Evolutionary conservation across 30 jellyfish, hydroid and myxozoan species (phyloP).

Genomic region (Cassiopea andromeda): DNA sequence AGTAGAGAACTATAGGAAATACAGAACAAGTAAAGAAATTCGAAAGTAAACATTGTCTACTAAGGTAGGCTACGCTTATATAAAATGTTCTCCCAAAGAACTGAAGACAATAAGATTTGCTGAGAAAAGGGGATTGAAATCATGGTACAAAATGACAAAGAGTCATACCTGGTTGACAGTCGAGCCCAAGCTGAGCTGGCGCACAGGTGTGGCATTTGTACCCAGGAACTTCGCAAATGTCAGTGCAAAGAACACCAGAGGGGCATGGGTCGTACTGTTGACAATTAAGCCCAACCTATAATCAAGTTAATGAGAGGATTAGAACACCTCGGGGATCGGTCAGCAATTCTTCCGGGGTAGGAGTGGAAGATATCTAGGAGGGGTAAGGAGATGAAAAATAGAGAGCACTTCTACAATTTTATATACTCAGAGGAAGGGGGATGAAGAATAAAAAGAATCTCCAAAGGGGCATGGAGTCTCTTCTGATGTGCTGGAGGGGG

Average conservation of each 20-base stretch:
- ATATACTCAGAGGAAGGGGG: no score
- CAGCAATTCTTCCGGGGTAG: background rate
- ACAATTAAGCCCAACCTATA: constrained; percentile 50
- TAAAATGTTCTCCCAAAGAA: background rate
- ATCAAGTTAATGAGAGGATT: background rate
- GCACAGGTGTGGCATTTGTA: constrained; percentile 33
- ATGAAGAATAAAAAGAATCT: no score
- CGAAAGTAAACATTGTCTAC: no score
- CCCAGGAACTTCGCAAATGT: constrained; percentile 49
- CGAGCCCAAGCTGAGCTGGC: constrained; percentile 25
- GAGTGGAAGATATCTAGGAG: background rate
- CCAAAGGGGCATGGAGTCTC: no score
- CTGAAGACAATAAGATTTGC: background rate
- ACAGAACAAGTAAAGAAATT: no score
- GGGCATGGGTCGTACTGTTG: constrained; percentile 28
- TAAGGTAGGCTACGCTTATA: background rate
- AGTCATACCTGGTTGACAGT: constrained; percentile 23
- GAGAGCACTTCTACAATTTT: no score
- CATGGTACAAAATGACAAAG: background rate
- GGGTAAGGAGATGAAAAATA: no score
- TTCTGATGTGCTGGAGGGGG: no score
- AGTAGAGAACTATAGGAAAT: no score
- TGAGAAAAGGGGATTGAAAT: no score
- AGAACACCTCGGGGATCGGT: background rate
- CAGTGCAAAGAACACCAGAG: constrained; percentile 32